Evolutionary conservation across 2,113 vertebrate species (phyloP).

Genomic region (Atherinomorus stipes): DNA sequence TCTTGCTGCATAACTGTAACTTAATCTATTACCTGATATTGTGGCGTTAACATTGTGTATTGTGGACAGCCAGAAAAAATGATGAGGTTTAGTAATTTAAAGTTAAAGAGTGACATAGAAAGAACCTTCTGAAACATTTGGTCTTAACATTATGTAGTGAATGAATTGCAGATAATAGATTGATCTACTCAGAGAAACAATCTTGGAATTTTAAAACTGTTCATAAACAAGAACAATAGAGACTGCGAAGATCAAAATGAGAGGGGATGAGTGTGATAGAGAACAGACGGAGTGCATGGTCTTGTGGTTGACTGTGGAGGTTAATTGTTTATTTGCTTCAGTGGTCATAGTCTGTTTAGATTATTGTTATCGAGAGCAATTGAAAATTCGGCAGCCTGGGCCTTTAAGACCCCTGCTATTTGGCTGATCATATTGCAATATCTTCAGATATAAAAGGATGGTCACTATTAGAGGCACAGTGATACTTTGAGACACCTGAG

Average conservation of each 20-base stretch:
- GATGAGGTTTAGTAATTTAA: too few relatives aligned
- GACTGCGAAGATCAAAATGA: conserved; percentile 32
- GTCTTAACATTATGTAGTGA: background rate
- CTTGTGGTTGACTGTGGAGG: conserved; percentile 64
- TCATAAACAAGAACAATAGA: conserved; percentile 6
- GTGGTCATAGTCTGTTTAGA: conserved; percentile 67
- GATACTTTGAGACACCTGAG: conserved; percentile 58
- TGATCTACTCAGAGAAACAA: conserved; percentile 4
- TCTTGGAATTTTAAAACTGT: background rate
- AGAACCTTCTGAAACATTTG: too few relatives aligned
- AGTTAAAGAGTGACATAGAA: too few relatives aligned
- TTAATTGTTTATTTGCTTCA: conserved; percentile 81
- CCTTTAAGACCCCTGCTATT: conserved; percentile 56
- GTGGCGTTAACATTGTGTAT: too few relatives aligned
- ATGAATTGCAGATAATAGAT: conserved; percentile 5
- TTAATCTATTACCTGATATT: too few relatives aligned
- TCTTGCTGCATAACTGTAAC: too few relatives aligned
- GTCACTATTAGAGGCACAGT: conserved; percentile 55
- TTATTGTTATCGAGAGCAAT: conserved; percentile 73
- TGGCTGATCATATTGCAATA: conserved; percentile 49
- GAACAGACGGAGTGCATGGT: conserved; percentile 63
- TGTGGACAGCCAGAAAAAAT: too few relatives aligned
- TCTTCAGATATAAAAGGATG: conserved; percentile 52
- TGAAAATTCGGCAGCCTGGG: conserved; percentile 46
- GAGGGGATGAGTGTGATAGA: conserved; percentile 46